A percentile compares a stretch with the other conserved stretches of the same genome.
These are phyloP conservation scores for Sarcophilus harrisii DNA, from an alignment of 2,797 vertebrate genomes.

Conservation along the genomic window DNA sequence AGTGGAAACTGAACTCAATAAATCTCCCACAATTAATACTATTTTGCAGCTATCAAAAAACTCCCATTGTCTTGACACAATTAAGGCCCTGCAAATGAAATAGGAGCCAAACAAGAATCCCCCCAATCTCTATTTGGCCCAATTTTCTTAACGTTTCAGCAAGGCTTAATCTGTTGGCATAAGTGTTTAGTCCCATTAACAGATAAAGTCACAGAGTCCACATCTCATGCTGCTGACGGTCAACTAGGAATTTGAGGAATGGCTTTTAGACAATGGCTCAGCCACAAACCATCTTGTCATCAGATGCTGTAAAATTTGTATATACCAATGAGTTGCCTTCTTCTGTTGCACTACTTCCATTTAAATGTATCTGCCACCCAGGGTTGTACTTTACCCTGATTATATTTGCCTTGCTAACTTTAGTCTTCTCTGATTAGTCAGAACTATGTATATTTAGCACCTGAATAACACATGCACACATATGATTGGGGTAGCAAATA, in stretches of 20 bases:
- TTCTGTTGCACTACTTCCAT: slow-evolving; percentile 70
- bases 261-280: slow-evolving; percentile 85
- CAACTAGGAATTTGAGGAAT: slow-evolving; percentile 88
- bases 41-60: slow-evolving; percentile 79
- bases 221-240: slow-evolving; percentile 86
- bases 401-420: slow-evolving; percentile 78
- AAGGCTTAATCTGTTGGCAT: slow-evolving; percentile 88
- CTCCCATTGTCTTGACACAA: slow-evolving; percentile 82
- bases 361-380: slow-evolving; percentile 68
- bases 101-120: slow-evolving; percentile 80
- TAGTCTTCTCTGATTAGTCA: slow-evolving; percentile 71
- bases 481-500: background rate
- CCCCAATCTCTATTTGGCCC: slow-evolving; percentile 85
- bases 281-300: slow-evolving; percentile 85
- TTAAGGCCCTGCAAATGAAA: slow-evolving; percentile 81
- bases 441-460: slow-evolving; percentile 74
- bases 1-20: slow-evolving; percentile 65
- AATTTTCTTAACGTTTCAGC: slow-evolving; percentile 88
- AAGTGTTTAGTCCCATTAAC: slow-evolving; percentile 91
- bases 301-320: slow-evolving; percentile 80
- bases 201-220: slow-evolving; percentile 88
- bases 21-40: slow-evolving; percentile 71
- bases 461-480: slow-evolving; percentile 49
- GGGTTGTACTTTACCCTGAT: slow-evolving; percentile 75
- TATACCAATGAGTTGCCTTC: slow-evolving; percentile 73